Evolutionary conservation across 1,140 invertebrate genomes (phyloP).

Genomic region (Cherax destructor): DNA sequence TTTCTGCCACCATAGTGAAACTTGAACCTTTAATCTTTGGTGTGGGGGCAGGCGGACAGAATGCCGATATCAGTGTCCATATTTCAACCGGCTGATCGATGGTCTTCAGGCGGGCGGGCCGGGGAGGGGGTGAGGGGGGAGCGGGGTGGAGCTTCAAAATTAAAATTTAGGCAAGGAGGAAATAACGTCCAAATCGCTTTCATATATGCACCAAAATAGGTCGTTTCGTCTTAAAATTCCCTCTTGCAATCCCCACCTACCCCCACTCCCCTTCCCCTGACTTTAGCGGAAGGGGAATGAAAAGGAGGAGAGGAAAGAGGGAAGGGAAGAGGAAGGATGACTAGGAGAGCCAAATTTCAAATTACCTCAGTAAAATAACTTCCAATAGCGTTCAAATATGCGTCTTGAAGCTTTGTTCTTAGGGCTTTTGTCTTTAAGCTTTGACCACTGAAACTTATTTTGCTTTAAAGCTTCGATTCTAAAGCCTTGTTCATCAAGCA

Average conservation of each 20-base stretch:
- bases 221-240: slow-evolving; percentile 1
- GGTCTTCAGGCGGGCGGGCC: not conserved
- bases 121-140: not conserved
- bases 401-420: not conserved
- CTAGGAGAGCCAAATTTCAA: not conserved
- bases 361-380: not conserved
- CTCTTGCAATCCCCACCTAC: not conserved
- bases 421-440: not conserved
- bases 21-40: slow-evolving; percentile 52
- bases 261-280: not conserved
- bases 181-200: slow-evolving; percentile 1
- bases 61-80: slow-evolving; percentile 59
- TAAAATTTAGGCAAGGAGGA: slow-evolving; percentile 36
- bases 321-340: not conserved
- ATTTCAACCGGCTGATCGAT: slow-evolving; percentile 58
- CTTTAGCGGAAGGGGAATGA: not conserved
- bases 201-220: slow-evolving; percentile 17
- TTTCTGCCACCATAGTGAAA: slow-evolving; percentile 37
- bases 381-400: not conserved
- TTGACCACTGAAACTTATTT: too few species aligned
- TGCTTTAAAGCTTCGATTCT: too few species aligned
- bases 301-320: not conserved
- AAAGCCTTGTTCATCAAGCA: too few species aligned
- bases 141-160: slow-evolving; percentile 37
- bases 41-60: slow-evolving; percentile 42